Evolutionary conservation across 2,888 invertebrate species (phyloP).

Genomic region (Rhimphoctona megacephalus): DNA sequence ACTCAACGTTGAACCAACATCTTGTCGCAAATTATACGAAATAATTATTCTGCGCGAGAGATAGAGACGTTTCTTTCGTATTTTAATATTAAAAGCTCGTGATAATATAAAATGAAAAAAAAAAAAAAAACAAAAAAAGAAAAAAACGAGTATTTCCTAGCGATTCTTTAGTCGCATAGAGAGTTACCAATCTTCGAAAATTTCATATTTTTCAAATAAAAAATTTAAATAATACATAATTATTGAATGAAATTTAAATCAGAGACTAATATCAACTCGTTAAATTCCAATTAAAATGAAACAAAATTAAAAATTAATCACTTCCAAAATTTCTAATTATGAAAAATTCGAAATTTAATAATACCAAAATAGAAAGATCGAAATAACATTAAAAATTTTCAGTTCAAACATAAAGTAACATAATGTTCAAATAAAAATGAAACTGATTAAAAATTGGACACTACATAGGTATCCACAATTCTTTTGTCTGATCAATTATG

Average conservation of each 20-base stretch:
- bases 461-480: not conserved
- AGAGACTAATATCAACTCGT: not conserved
- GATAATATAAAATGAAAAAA: not conserved
- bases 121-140: too few species aligned
- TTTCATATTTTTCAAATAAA: not conserved
- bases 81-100: not conserved
- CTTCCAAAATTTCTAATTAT: not conserved
- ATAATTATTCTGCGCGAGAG: constrained; percentile 1
- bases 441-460: not conserved
- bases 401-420: not conserved
- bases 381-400: not conserved
- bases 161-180: not conserved
- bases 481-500: not conserved
- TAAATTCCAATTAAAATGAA: not conserved
- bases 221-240: too few species aligned
- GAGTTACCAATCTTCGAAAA: not conserved
- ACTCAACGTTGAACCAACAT: not conserved
- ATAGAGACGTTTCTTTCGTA: not conserved
- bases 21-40: constrained; percentile 8
- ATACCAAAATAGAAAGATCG: not conserved
- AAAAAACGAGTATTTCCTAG: not conserved
- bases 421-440: not conserved
- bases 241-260: not conserved
- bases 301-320: not conserved
- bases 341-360: not conserved